Conservation (phyloP, 2,888 invertebrate species). For the Gasteruption jaculator region DNA sequence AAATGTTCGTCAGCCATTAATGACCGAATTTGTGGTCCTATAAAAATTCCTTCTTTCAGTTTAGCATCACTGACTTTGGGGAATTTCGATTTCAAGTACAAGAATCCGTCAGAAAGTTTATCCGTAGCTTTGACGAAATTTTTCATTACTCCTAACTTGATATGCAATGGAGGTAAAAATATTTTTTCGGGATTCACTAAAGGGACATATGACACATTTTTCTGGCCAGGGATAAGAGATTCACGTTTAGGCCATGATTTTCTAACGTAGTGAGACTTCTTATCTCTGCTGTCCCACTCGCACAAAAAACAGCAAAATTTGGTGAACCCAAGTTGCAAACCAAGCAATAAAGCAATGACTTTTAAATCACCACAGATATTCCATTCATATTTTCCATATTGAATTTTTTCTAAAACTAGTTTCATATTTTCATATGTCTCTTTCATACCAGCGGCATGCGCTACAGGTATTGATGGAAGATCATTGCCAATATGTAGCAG, state of each 20-base stretch:
- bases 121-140: conserved; percentile 24
- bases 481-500: conserved; percentile 31
- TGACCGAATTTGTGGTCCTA: conserved; percentile 25
- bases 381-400: conserved; percentile 31
- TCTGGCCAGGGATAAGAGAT: conserved; percentile 7
- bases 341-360: conserved; percentile 31
- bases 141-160: conserved; percentile 31
- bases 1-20: conserved; percentile 21
- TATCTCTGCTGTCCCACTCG: conserved; percentile 14
- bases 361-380: conserved; percentile 35
- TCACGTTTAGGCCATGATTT: conserved; percentile 7
- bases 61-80: conserved; percentile 26
- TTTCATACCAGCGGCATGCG: conserved; percentile 31
- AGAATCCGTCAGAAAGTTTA: conserved; percentile 9
- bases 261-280: conserved; percentile 10
- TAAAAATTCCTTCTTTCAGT: conserved; percentile 26
- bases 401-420: conserved; percentile 27
- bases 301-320: conserved; percentile 20
- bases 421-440: conserved; percentile 35
- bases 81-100: conserved; percentile 23
- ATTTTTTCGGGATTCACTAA: conserved; percentile 11
- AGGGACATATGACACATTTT: conserved; percentile 9
- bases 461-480: conserved; percentile 32
- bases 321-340: conserved; percentile 25
- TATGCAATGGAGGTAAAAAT: conserved; percentile 13